Base-by-base conservation (phyloP, 2,113 vertebrate genomes). In the Anoplopoma fimbria region DNA sequence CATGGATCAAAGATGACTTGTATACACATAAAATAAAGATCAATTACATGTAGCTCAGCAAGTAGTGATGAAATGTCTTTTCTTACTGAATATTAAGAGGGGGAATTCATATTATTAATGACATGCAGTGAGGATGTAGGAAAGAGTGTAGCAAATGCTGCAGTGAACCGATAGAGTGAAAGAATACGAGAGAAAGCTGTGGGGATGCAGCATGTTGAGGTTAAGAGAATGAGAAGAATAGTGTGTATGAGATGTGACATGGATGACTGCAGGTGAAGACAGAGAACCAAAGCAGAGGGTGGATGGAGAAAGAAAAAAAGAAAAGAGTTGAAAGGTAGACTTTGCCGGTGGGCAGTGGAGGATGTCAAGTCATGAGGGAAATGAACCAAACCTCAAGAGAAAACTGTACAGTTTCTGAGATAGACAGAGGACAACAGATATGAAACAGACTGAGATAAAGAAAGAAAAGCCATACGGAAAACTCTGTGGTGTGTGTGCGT, bases 311-410 rank as follows among this genome's bases (percentile, higher is more conserved):
- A 34, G 33, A 42, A 60, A 31, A 49, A 61, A n/a, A 14, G 45
- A 19, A 36, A 62, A 25, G 36, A 65, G 62, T 33, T 76, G 38
- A 72, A 29, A 79, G 57, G 47, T 76, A 27, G 0, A 23, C 42
- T 58, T 15, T 58, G 77, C 67, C 42, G 42, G 4, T 34, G 82
- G 70, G 58, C 70, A 65, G 57, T 25, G 31, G 51, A 47, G 34
- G 57, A 82, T 19, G 45, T 34, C 68, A 34, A 25, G 65, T 68
- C 58, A 25, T 57, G 42, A 64, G 63, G 25, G 74, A 63, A 72
- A 75, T 21, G 17, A 79, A 73, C n/a, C 9, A 47, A 55, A 79
- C 55, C 49, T 49, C 49, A 4, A 33, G 67, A 71, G 75, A 15
- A 61, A 69, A 23, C 19, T 17, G 7, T 9, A 19, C 15, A n/a